Evolutionary conservation across 2,888 invertebrate genomes (phyloP).

Genomic region (Cabera pusaria): DNA sequence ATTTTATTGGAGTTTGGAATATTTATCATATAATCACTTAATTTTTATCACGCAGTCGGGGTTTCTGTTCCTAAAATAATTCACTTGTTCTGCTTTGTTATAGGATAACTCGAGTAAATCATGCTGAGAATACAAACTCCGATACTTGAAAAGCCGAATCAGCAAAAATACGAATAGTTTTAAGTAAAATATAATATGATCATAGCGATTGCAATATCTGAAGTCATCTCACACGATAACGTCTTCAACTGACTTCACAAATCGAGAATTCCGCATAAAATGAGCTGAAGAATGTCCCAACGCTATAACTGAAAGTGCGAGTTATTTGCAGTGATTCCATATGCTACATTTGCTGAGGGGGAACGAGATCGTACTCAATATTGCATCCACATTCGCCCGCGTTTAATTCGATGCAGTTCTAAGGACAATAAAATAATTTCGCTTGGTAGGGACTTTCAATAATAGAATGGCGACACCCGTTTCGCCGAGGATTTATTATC

Average conservation of each 20-base stretch:
- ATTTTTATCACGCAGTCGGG: no score
- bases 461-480: conserved; percentile 34
- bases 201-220: conserved; percentile 28
- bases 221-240: conserved; percentile 38
- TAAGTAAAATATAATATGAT: conserved; percentile 13
- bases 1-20: no score
- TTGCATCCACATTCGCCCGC: conserved; percentile 40
- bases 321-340: conserved; percentile 54
- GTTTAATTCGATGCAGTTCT: conserved; percentile 25
- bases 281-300: conserved; percentile 45
- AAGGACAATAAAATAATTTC: conserved; percentile 37
- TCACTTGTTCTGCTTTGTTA: no score
- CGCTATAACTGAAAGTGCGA: conserved; percentile 42
- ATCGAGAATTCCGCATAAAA: conserved; percentile 49
- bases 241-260: conserved; percentile 42
- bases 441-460: conserved; percentile 33
- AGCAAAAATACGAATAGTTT: conserved; percentile 6
- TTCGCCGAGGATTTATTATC: conserved; percentile 35
- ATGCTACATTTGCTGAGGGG: conserved; percentile 39
- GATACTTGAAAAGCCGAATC: no score
- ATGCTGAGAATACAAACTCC: no score
- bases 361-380: conserved; percentile 43
- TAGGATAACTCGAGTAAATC: no score
- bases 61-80: no score
- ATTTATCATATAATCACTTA: no score